Evolutionary conservation across 2,888 invertebrate genomes (phyloP), one percentile per base, ranked within the genome.

Genomic region (Thalpophila matura): DNA sequence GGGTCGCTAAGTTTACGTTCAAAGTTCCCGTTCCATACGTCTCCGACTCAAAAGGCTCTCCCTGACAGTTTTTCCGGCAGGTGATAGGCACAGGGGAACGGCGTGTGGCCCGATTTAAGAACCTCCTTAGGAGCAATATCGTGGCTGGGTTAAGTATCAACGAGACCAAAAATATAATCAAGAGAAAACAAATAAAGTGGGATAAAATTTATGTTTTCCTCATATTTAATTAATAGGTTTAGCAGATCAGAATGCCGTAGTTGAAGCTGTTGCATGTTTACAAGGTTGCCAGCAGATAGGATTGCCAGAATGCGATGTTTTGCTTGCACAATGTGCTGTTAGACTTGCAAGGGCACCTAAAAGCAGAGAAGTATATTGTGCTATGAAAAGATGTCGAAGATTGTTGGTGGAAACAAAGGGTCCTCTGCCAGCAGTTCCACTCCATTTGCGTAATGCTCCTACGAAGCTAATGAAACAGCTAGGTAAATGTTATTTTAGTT

Each of bases 261-360:
- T 95, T 29, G 93, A 97, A 78, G 97, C 98, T 0, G 96, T 98
- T 3, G 95, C 97, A 4, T 97, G 97, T 31, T 96, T 97, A 93
- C 97, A 97, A 77, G 97, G 97, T 1, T 97, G 97, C 82, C 97
- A 98, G 86, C 94, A 97, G 66, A 91, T 98, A 35, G 98, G 98
- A 7, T 97, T 97, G 97, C 98, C 98, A 0, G 98, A 98, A 82
- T 96, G 97, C 81, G 97, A 97, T 86, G 97, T 97, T 10, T 89
- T 97, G 51, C 88, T 98, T 24, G 97, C 97, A 12, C 97, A 98
- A 83, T 97, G 97, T 83, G 97, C 97, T 2, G 96, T 97, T 49
- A 96, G 98, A 83, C 91, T 98, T 46, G 97, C 98, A 0, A 93
- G 97, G 79, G 97, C 98, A 6, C 96, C 97, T 6, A 98, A 98